Conservation (phyloP, 92 coral and sea anemone genomes). For the Zoanthus gigantus region DNA sequence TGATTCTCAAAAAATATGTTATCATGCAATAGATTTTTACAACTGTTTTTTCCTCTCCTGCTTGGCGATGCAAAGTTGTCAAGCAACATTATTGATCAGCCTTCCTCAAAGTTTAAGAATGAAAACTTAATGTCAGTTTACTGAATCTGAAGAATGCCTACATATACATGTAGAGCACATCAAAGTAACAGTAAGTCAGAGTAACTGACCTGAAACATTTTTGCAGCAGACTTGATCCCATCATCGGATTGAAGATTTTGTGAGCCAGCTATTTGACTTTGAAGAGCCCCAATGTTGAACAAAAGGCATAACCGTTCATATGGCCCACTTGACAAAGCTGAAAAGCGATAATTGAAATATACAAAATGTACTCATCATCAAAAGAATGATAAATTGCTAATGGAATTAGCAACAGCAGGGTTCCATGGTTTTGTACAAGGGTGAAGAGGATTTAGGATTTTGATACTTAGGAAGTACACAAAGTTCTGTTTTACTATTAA, state of each 20-base stretch:
- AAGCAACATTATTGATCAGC: too few species aligned
- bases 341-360: neutral
- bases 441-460: neutral
- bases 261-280: conserved; percentile 94
- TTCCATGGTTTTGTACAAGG: neutral
- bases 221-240: conserved; percentile 94
- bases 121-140: too few species aligned
- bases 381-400: neutral
- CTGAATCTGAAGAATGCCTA: neutral
- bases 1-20: too few species aligned
- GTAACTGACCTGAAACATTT: conserved; percentile 89
- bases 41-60: too few species aligned
- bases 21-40: too few species aligned
- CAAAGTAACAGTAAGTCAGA: neutral
- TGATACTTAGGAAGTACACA: neutral
- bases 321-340: conserved; percentile 83
- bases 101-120: too few species aligned
- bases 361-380: neutral
- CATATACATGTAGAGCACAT: neutral
- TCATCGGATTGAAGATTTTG: conserved; percentile 97
- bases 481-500: neutral
- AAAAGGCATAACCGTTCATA: conserved; percentile 91
- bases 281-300: conserved; percentile 92
- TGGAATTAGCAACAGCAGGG: neutral
- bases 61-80: too few species aligned